phyloP scores from a whole-genome alignment of 2,113 vertebrate genomes.

The Menura novaehollandiae region DNA sequence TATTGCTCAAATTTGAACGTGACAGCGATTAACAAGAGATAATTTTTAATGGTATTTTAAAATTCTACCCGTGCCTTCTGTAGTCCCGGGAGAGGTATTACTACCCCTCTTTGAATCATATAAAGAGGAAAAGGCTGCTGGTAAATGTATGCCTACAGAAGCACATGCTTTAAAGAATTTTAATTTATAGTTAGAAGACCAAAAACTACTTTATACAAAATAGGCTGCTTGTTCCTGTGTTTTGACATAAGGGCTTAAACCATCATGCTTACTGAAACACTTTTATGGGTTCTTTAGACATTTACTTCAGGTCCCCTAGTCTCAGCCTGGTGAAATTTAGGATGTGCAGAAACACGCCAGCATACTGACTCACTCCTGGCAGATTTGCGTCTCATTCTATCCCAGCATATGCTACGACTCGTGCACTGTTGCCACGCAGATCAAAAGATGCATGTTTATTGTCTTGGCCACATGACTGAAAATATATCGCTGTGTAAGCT shows the following conservation, averaged over 20 bases:
- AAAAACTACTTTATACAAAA: slow-evolving; percentile 58
- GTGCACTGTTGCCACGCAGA: slow-evolving; percentile 43
- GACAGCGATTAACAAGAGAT: slow-evolving; percentile 23
- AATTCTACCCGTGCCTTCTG: not conserved
- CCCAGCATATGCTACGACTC: slow-evolving; percentile 36
- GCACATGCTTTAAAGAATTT: slow-evolving; percentile 32
- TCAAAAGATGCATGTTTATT: slow-evolving; percentile 75
- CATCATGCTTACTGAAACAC: slow-evolving; percentile 55
- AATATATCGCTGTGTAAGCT: slow-evolving; percentile 51
- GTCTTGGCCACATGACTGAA: slow-evolving; percentile 66
- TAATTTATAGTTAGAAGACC: slow-evolving; percentile 59
- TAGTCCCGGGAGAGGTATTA: not conserved
- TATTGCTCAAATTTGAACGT: not conserved
- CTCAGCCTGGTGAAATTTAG: slow-evolving; percentile 71
- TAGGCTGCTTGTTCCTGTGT: slow-evolving; percentile 59
- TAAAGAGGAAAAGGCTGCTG: slow-evolving; percentile 5
- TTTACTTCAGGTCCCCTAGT: slow-evolving; percentile 69
- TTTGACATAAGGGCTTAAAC: slow-evolving; percentile 71
- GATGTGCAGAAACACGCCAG: slow-evolving; percentile 53
- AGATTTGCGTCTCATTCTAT: slow-evolving; percentile 65
- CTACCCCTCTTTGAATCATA: not conserved
- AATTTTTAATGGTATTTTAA: slow-evolving; percentile 18
- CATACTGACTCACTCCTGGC: slow-evolving; percentile 62
- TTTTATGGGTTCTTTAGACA: slow-evolving; percentile 67
- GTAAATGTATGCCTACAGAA: slow-evolving; percentile 41